Evolutionary conservation across 2,113 vertebrate genomes (phyloP), one percentile per base, ranked within the genome.

Genomic region (Papio anubis): DNA sequence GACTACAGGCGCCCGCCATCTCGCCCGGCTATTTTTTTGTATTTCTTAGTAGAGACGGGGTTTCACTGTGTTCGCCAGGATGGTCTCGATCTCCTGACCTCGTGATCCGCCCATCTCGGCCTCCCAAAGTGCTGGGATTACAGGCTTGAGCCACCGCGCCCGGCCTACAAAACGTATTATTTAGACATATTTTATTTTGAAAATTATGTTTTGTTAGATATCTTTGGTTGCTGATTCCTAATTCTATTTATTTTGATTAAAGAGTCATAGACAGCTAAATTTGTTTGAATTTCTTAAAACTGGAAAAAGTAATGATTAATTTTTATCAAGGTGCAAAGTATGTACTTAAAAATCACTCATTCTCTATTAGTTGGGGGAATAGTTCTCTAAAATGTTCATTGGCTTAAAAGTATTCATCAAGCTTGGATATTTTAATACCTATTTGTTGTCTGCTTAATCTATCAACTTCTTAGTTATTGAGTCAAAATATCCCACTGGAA

Each of bases 181-280:
- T 89, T 78, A 48, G 38, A 20, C 55, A 66, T 87, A 40, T 92
- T 93, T 92, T 76, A 59, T 84, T 93, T 95, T 21, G 12, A 70
- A 92, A 97, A 88, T 87, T 75, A 75, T 92, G 14, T 79, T 92
- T 86, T 75, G 21, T 18, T 88, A 48, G 27, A 32, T 92, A 78
- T 20, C 20, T 86, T 90, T 80, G n/a, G 38, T 80, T 86, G 2
- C 50, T 79, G 7, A 45, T 45, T 92, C 88, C 38, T 82, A 66
- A 59, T 40, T 88, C 76, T 52, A 17, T 68, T 80, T 78, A 79
- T 83, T 91, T 90, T 79, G 0, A 85, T 25, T 84, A 61, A 48
- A 40, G 2, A 61, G 9, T 70, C 83, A 5, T 43, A 18, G 13
- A 68, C 66, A 30, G 12, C 30, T 64, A 30, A 13, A 64, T 64